Base-by-base conservation (phyloP, 2,797 vertebrate species). In the Ceryle rudis region DNA sequence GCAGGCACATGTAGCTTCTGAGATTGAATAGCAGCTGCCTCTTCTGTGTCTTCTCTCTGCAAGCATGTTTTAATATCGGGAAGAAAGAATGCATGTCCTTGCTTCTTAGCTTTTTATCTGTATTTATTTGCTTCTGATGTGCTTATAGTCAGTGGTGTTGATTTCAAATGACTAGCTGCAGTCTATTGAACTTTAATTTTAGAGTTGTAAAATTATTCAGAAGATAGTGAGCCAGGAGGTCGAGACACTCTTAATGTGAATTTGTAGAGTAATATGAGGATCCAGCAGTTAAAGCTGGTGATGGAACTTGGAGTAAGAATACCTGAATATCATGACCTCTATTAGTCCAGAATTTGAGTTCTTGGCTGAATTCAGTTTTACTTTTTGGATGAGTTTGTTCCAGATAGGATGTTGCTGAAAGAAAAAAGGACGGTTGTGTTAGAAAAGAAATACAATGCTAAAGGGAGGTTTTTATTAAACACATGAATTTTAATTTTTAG, bases 41-140 rank as follows among this genome's bases (percentile, higher is more conserved):
- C 46, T 77, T 87, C 33, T 25, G 25, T 4, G 5, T 78, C 28
- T 51, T 14, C 16, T 49, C 19, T 65, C 54, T 66, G 31, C n/a
- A 41, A 71, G 22, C 25, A 10, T 77, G 18, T 58, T 93, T 81
- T 84, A 87, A 39, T 77, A 86, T 42, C 9, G 25, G 39, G 55
- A 79, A 80, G 44, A 66, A 62, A 57, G 75, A 1, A 70, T 58
- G 29, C 12, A 80, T 70, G 39, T 89, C 42, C 14, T 57, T 54
- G 31, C 78, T 81, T 74, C 37, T 85, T 81, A 37, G 57, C n/a
- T 88, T 95, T 86, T 86, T 61, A 37, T 67, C 52, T 73, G n/a
- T 90, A 66, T 95, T 95, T 88, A 33, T 91, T 81, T 89, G 35
- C 42, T 79, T 77, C 31, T 93, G 22, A 60, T 74, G 28, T 78